These are phyloP conservation scores for Apeltes quadracus DNA, from an alignment of 2,113 vertebrate species.

Conservation along the genomic window DNA sequence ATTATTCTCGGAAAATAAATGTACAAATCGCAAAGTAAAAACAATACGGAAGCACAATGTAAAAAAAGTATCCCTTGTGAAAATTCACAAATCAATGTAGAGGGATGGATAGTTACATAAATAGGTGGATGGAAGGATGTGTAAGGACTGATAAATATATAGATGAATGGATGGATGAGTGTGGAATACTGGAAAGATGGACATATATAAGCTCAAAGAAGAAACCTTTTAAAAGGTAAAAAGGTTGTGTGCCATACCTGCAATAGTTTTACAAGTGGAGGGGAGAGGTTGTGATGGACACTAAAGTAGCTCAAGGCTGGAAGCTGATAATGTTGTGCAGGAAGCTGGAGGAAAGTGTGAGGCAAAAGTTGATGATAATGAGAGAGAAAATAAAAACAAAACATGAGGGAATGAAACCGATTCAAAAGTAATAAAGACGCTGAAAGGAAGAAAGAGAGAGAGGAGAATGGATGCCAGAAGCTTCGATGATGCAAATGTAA, in stretches of 20 bases:
- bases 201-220: background rate
- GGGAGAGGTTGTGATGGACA: background rate
- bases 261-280: conserved; percentile 9
- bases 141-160: too few species aligned
- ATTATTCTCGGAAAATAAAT: background rate
- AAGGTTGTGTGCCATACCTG: background rate
- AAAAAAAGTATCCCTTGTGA: background rate
- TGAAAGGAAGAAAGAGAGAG: conserved; percentile 1
- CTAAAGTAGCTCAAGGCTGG: background rate
- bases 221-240: background rate
- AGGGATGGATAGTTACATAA: background rate
- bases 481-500: conserved; percentile 83
- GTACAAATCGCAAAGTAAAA: background rate
- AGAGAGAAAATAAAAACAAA: background rate
- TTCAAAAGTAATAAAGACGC: conserved; percentile 11
- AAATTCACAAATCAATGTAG: background rate
- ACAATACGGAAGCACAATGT: background rate
- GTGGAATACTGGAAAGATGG: background rate
- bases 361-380: background rate
- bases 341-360: background rate
- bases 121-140: too few species aligned
- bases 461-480: conserved; percentile 74
- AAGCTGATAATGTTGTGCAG: background rate
- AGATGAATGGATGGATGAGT: too few species aligned
- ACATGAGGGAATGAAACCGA: background rate